phyloP scores from a whole-genome alignment of 1,140 invertebrate species.

The Caenorhabditis remanei region DNA sequence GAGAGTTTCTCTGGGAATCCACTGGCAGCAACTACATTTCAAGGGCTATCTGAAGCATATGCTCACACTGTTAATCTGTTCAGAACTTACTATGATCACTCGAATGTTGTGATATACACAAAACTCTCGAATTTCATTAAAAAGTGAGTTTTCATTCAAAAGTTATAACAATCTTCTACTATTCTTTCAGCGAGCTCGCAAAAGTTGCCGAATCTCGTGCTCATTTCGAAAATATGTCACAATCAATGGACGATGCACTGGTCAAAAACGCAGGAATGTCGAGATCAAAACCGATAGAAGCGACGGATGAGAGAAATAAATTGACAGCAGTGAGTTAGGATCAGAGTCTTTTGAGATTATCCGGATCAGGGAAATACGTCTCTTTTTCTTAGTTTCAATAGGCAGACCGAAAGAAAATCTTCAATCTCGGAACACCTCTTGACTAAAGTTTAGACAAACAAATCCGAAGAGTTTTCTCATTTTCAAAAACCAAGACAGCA shows the following conservation, averaged over 20 bases:
- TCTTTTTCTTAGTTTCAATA: background rate
- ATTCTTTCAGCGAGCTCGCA: slow-evolving; percentile 70
- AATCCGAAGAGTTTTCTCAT: background rate
- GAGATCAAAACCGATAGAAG: slow-evolving; percentile 68
- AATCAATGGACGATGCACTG: slow-evolving; percentile 72
- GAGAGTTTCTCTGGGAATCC: slow-evolving; percentile 60
- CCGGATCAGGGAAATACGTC: background rate
- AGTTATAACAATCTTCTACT: background rate
- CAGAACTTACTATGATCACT: slow-evolving; percentile 71
- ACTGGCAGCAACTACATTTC: slow-evolving; percentile 27
- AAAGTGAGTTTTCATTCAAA: slow-evolving; percentile 64
- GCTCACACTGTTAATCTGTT: slow-evolving; percentile 73
- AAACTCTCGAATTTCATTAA: slow-evolving; percentile 69
- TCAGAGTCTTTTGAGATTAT: background rate
- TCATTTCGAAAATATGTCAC: slow-evolving; percentile 73
- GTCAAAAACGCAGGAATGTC: slow-evolving; percentile 72
- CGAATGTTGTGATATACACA: slow-evolving; percentile 67
- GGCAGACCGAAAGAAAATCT: background rate
- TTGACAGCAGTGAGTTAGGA: slow-evolving; percentile 69
- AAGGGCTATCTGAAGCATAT: slow-evolving; percentile 71
- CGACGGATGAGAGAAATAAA: slow-evolving; percentile 71
- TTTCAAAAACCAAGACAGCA: background rate
- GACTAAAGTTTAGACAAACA: background rate
- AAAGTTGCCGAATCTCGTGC: slow-evolving; percentile 70
- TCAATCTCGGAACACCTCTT: background rate